Conservation (phyloP, 2,113 vertebrate species). For the Corythaeola cristata region DNA sequence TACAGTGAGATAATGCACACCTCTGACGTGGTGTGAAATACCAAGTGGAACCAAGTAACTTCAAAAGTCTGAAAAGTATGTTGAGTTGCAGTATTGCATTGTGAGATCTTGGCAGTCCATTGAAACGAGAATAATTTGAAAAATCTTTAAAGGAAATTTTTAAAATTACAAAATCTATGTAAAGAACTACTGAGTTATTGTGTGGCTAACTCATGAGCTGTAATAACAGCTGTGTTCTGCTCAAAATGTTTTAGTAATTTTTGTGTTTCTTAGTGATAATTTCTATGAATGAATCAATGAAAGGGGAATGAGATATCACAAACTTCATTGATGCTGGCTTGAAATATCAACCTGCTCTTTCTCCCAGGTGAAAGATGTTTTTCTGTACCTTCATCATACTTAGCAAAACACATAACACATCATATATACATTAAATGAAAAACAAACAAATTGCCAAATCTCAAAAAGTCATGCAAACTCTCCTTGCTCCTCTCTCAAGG, state of each 20-base stretch:
- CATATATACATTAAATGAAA: neutral
- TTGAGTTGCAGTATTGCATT: neutral
- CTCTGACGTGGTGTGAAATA: neutral
- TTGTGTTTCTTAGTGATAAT: neutral
- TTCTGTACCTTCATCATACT: neutral
- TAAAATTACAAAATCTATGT: neutral
- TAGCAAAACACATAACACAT: neutral
- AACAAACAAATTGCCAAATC: neutral
- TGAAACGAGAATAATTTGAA: neutral
- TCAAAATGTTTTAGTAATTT: neutral
- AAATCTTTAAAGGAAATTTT: neutral
- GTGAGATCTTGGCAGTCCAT: neutral
- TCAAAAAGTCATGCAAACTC: neutral
- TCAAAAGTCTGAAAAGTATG: neutral
- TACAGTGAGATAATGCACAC: neutral
- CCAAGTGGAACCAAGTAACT: neutral
- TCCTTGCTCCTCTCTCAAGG: neutral
- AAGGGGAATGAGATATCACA: neutral
- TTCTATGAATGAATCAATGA: neutral
- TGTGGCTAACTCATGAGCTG: neutral
- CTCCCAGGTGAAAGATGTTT: neutral
- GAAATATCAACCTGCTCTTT: neutral
- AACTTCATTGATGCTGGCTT: neutral
- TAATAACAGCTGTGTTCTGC: neutral
- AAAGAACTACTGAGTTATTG: neutral